Evolutionary conservation across 2,888 invertebrate species (phyloP).

Genomic region (Agrochola macilenta): DNA sequence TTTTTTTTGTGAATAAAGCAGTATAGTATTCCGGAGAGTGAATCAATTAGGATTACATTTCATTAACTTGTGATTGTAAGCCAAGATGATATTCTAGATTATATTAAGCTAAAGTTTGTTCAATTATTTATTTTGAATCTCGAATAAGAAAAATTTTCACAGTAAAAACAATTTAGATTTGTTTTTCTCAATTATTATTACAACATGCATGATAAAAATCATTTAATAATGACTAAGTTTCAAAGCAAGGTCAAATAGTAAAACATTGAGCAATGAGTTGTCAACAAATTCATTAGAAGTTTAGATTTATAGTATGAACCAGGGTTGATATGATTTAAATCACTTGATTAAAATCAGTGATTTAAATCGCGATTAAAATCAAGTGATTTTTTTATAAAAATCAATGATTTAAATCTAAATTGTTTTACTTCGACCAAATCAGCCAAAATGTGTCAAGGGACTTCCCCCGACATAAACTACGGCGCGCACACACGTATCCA

Average conservation of each 20-base stretch:
- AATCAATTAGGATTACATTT: neutral
- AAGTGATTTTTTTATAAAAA: too few species aligned
- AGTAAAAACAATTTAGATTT: neutral
- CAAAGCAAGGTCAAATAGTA: neutral
- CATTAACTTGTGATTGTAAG: neutral
- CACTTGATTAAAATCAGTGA: too few species aligned
- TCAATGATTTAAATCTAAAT: too few species aligned
- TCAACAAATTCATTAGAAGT: constrained; percentile 11
- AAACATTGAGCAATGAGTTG: neutral
- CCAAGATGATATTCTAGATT: neutral
- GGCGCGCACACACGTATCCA: too few species aligned
- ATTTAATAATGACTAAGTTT: neutral
- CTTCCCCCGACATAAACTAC: too few species aligned
- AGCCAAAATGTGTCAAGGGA: too few species aligned
- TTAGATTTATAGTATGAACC: neutral
- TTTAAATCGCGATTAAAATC: too few species aligned
- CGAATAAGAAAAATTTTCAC: neutral
- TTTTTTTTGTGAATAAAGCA: neutral
- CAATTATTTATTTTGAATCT: neutral
- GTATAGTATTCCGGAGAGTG: neutral
- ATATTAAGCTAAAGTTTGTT: neutral
- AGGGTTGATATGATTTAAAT: too few species aligned
- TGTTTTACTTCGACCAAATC: too few species aligned
- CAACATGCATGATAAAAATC: neutral
- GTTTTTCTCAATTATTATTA: neutral